Evolutionary conservation across 2,888 invertebrate species (phyloP), one percentile per base, ranked within the genome.

Genomic region (Disparrhopalites patrizii): DNA sequence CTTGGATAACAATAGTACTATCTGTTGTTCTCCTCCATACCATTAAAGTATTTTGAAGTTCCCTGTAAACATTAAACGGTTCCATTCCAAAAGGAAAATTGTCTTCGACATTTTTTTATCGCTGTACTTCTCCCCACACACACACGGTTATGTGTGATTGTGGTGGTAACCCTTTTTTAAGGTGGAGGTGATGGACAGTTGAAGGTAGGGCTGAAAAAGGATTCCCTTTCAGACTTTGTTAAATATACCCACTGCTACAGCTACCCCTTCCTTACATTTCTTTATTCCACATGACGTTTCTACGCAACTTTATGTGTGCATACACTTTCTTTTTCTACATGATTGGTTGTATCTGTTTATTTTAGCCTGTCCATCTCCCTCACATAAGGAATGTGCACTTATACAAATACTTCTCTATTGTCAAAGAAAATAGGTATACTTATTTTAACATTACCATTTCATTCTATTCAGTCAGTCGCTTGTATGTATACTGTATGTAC

Each of bases 271-370:
- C n/a, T n/a, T n/a, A n/a, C n/a, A n/a, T n/a, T n/a, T n/a, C n/a
- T n/a, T n/a, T n/a, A n/a, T n/a, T n/a, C 36, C 36, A 36, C 13
- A 36, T 36, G 8, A 36, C 36, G 36, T 36, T 10, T 13, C 8
- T 8, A 40, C 13, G 20, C 18, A 52, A 27, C 33, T 20, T 54
- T 20, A 20, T 30, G 50, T 47, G 8, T 47, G 8, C 47, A 7
- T n/a, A 47, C 30, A 20, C 20, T 54, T 54, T 33, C 10, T 31
- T 54, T 54, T 25, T 23, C 13, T 20, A 31, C 33, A 54, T 13
- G 31, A 54, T 54, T 54, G 31, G 54, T 31, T 30, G 54, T 47
- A 18, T 54, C 54, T 54, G 31, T 54, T 54, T 54, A 54, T 54
- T 54, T 54, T 54, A 54, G 54, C 31, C 10, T 28, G 54, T 31